Base-by-base conservation (phyloP, 2,113 vertebrate genomes). In the Solea senegalensis region DNA sequence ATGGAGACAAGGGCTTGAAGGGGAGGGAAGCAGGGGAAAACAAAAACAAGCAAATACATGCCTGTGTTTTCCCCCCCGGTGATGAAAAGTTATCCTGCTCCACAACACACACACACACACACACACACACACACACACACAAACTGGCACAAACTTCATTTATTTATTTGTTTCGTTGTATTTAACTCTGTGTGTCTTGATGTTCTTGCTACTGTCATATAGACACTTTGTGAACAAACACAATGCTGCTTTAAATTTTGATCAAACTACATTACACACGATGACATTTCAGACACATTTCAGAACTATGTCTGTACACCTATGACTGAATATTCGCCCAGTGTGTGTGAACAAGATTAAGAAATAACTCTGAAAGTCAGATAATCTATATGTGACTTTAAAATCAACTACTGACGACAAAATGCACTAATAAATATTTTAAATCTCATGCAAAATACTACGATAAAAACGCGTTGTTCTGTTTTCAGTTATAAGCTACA, bases 11-110 rank as follows among this genome's bases (percentile, higher is more conserved):
- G 46, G 54, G 41, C 45, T 62, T 28, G 72, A 69, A 65, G 39
- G 62, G 53, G 67, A 80, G 74, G 27, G 56, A 69, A 67, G 54
- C 12, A 60, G 56, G 49, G 62, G 56, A 82, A 87, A 90, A 91
- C 88, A 92, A 90, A 91, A 86, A 91, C 92, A 92, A 90, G 90
- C 80, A 88, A 91, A 92, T 88, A 92, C 93, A 92, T 91, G 93
- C 75, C 89, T 84, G 77, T 76, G 82, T 80, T 82, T 83, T 75
- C 69, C 73, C 82, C 75, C 16, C 48, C 76, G 72, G 45, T 87
- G 77, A 79, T 49, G 8, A 60, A 84, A 80, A 71, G 74, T 72
- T 59, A 74, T 62, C 46, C 53, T 14, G 9, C 59, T 61, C 56
- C 49, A 62, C 6, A 63, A 40, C 41, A 89, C 21, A 65, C 44